Conservation (phyloP, 2,113 vertebrate genomes). For the Cepphus grylle region DNA sequence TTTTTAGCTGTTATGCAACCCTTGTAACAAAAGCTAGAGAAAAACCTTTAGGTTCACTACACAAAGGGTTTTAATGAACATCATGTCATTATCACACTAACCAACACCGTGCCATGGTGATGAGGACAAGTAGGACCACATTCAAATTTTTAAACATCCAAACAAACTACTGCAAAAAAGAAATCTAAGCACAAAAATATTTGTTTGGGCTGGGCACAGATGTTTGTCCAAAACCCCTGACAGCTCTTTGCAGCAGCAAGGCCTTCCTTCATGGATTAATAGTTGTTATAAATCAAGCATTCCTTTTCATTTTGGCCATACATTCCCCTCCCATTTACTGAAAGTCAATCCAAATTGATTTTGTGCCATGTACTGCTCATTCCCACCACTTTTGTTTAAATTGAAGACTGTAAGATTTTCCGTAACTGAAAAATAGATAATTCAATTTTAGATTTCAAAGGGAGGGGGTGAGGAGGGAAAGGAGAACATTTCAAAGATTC, state of each 20-base stretch:
- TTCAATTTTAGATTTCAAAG: conserved; percentile 40
- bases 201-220: not conserved
- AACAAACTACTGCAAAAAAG: not conserved
- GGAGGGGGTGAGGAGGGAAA: not conserved
- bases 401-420: conserved; percentile 28
- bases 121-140: not conserved
- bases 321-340: not conserved
- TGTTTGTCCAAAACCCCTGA: not conserved
- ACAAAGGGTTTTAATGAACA: not conserved
- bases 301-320: not conserved
- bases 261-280: not conserved
- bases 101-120: not conserved
- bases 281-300: not conserved
- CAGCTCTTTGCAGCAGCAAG: not conserved
- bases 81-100: not conserved
- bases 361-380: not conserved
- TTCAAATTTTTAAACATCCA: not conserved
- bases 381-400: not conserved
- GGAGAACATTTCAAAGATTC: conserved; percentile 26
- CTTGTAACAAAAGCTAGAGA: not conserved
- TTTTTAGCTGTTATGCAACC: not conserved
- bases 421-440: conserved; percentile 10
- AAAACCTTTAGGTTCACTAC: not conserved
- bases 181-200: not conserved
- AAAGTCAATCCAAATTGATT: conserved; percentile 31